Evolutionary conservation across 2,888 invertebrate species (phyloP).

Genomic region (Nebria brevicollis): DNA sequence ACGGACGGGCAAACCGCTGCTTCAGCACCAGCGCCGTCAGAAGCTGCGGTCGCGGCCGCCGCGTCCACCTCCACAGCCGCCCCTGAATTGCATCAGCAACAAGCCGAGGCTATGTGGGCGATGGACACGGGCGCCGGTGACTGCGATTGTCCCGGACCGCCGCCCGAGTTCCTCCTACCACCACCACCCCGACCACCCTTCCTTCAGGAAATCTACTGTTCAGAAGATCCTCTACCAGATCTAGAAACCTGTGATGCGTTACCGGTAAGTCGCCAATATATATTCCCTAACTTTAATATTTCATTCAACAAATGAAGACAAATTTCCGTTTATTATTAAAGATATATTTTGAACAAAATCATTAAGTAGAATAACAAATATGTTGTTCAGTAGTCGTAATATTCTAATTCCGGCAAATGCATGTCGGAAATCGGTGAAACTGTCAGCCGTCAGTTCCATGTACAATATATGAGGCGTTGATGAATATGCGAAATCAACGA

Average conservation of each 20-base stretch:
- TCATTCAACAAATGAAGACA: not conserved
- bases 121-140: conserved; percentile 76
- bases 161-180: conserved; percentile 78
- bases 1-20: conserved; percentile 22
- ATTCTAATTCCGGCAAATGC: too few relatives aligned
- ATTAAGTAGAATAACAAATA: too few relatives aligned
- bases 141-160: conserved; percentile 81
- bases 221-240: conserved; percentile 76
- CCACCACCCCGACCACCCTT: conserved; percentile 80
- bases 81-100: conserved; percentile 7
- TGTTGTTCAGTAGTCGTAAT: too few relatives aligned
- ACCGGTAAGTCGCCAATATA: conserved; percentile 70
- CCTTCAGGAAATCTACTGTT: conserved; percentile 74
- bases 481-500: too few relatives aligned
- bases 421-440: too few relatives aligned
- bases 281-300: not conserved
- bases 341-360: too few relatives aligned
- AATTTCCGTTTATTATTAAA: not conserved
- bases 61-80: conserved; percentile 10
- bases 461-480: too few relatives aligned
- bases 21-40: conserved; percentile 55
- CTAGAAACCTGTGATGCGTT: conserved; percentile 80
- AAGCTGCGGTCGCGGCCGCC: conserved; percentile 23
- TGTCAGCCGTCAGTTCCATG: too few relatives aligned
- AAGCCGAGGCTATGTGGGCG: conserved; percentile 74